A percentile compares a stretch with the other conserved stretches of the same genome.
Conservation (phyloP, 2,797 vertebrate genomes). For the Peromyscus aztecus region DNA sequence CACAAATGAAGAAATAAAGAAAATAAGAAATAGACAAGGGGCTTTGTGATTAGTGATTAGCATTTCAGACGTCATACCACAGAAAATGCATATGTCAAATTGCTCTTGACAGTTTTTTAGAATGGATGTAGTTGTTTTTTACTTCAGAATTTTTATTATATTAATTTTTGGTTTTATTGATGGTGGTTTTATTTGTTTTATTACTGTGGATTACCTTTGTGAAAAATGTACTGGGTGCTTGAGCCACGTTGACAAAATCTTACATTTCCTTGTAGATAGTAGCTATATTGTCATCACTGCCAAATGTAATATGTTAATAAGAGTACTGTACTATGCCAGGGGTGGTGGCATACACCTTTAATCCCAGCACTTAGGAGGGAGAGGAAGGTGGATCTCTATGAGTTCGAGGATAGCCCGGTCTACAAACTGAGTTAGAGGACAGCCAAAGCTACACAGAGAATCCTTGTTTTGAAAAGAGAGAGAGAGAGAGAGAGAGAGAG, state of each 20-base stretch:
- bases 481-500: too few relatives aligned
- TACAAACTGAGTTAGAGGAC: too few relatives aligned
- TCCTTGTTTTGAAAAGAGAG: too few relatives aligned
- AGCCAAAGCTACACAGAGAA: too few relatives aligned
- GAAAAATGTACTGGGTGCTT: neutral
- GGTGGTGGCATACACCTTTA: too few relatives aligned
- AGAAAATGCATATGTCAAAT: neutral
- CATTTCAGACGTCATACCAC: neutral
- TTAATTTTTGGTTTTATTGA: neutral
- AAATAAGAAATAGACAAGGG: neutral
- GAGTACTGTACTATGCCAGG: too few relatives aligned
- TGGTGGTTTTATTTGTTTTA: neutral
- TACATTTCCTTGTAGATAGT: slow-evolving; percentile 6
- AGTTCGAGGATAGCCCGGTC: too few relatives aligned
- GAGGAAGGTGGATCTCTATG: too few relatives aligned
- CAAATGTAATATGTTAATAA: neutral
- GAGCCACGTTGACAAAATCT: neutral
- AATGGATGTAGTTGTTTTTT: neutral
- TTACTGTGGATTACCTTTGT: neutral
- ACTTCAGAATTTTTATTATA: neutral
- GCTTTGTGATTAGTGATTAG: neutral
- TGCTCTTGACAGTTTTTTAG: neutral
- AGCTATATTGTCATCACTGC: neutral
- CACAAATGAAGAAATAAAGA: neutral
- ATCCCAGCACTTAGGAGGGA: too few relatives aligned